phyloP scores from a whole-genome alignment of 2,888 invertebrate genomes.

The Eupithecia insigniata region DNA sequence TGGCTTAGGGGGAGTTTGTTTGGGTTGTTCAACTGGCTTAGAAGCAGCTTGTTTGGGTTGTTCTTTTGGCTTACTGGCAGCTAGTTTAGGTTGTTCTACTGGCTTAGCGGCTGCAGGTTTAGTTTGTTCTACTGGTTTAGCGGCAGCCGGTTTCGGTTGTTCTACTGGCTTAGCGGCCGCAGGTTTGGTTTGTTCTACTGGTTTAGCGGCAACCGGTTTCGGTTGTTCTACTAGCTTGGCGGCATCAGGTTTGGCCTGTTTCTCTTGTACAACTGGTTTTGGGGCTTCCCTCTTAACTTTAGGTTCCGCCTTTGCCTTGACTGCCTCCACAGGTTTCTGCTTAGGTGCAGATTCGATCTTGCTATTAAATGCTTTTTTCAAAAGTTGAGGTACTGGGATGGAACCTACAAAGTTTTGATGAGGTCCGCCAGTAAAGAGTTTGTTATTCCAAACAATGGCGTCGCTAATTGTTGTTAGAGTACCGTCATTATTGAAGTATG shows the following conservation, averaged over 20 bases:
- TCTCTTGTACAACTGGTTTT: conserved; percentile 38
- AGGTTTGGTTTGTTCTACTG: conserved; percentile 21
- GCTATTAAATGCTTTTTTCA: conserved; percentile 68
- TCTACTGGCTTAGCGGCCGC: conserved; percentile 16
- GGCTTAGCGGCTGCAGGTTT: conserved; percentile 35
- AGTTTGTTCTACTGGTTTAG: conserved; percentile 37
- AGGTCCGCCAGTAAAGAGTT: conserved; percentile 88
- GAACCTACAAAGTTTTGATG: conserved; percentile 86
- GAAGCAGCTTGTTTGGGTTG: conserved; percentile 23
- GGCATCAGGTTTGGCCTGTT: conserved; percentile 32
- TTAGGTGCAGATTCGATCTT: conserved; percentile 36
- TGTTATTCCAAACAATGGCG: conserved; percentile 86
- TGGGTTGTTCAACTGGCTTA: conserved; percentile 25
- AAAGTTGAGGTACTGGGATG: conserved; percentile 83
- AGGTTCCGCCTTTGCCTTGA: conserved; percentile 15
- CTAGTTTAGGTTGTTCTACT: conserved; percentile 29
- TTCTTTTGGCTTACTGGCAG: conserved; percentile 21
- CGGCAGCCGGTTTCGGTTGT: conserved; percentile 30
- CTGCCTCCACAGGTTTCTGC: conserved; percentile 49
- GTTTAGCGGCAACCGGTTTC: conserved; percentile 28
- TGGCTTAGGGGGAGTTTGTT: conserved; percentile 24
- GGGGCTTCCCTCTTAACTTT: conserved; percentile 23
- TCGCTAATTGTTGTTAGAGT: conserved; percentile 85
- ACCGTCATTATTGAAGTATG: conserved; percentile 86
- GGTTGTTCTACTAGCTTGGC: conserved; percentile 22